Conservation (phyloP, 2,113 vertebrate genomes). For the Lagopus muta region DNA sequence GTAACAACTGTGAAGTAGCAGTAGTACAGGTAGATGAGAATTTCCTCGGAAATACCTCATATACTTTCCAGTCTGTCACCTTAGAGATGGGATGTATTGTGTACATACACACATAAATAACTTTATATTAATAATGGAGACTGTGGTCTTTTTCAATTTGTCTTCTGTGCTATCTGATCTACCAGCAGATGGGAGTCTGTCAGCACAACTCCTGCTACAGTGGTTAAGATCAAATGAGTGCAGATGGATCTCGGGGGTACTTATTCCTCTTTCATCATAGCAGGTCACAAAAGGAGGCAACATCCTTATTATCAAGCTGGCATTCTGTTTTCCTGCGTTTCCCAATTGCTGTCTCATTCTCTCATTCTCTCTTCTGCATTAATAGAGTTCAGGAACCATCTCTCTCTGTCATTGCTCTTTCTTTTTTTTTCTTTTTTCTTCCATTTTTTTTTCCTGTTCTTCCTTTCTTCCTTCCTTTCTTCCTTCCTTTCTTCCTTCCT, state of each 20-base stretch:
- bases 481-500: no score
- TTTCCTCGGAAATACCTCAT: neutral
- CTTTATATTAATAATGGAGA: neutral
- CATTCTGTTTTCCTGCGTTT: neutral
- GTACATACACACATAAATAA: neutral
- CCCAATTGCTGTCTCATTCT: neutral
- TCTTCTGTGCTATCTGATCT: conserved; percentile 38
- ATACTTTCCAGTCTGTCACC: neutral
- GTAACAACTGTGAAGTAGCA: neutral
- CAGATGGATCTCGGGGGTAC: neutral
- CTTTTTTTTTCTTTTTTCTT: neutral
- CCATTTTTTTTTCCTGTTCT: neutral
- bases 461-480: no score
- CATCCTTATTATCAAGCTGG: neutral
- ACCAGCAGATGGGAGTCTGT: conserved; percentile 55
- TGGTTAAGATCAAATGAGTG: neutral
- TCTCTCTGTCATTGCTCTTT: neutral
- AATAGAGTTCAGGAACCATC: conserved; percentile 18
- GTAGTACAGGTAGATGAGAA: neutral
- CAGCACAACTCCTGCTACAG: neutral
- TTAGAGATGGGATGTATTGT: neutral
- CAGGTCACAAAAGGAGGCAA: neutral
- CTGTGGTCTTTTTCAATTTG: neutral
- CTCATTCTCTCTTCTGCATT: neutral
- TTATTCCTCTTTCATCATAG: neutral